Conservation (phyloP, 2,888 invertebrate species). For the Lutraria lutraria region DNA sequence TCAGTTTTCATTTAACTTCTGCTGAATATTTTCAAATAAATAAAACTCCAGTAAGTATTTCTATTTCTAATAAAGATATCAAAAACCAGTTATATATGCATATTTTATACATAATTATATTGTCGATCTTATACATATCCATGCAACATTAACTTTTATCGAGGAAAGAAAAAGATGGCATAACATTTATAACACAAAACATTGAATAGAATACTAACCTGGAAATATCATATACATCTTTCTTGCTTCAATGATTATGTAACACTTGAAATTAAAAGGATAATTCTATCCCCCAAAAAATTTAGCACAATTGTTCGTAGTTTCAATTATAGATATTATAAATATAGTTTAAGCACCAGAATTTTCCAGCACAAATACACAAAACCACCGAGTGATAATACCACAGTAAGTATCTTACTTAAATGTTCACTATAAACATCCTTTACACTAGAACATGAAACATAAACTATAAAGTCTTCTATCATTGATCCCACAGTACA, state of each 20-base stretch:
- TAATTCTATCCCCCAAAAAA: background rate
- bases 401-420: background rate
- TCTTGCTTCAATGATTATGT: background rate
- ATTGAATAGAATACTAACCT: constrained; percentile 34
- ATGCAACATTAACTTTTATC: background rate
- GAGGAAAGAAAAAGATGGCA: no score
- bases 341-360: background rate
- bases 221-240: constrained; percentile 50
- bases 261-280: background rate
- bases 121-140: background rate
- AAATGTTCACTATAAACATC: constrained; percentile 23
- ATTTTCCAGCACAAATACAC: background rate
- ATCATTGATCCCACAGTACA: constrained; percentile 42
- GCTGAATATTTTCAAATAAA: background rate
- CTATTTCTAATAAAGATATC: background rate
- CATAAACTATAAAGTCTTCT: constrained; percentile 30
- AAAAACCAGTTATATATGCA: no score
- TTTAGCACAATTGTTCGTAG: background rate
- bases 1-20: background rate
- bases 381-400: no score
- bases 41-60: background rate
- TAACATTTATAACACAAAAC: background rate
- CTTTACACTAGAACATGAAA: background rate
- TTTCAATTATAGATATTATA: background rate
- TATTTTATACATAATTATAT: no score